Base-by-base conservation (phyloP, 1,140 invertebrate genomes). In the Triops longicaudatus region DNA sequence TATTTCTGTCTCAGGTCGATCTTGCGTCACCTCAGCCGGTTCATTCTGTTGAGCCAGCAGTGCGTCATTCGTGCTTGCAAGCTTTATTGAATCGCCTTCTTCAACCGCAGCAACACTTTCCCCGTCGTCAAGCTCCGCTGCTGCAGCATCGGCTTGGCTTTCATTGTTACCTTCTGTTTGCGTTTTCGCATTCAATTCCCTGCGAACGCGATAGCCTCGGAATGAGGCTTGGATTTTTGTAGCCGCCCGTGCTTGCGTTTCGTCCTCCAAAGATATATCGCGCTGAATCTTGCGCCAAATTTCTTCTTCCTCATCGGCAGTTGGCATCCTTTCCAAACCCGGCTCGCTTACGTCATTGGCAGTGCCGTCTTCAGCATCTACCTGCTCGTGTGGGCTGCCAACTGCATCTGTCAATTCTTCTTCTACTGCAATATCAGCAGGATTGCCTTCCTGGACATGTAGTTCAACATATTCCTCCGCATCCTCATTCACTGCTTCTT, bases 281-380 rank as follows among this genome's bases (percentile, higher is more conserved):
- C 72, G 63, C 42, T 77, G 76, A 5, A 77, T 44, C 14, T 77
- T 77, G 7, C 28, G 41, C 76, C 76, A 77, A 12, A 77, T 77
- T 11, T 77, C 76, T 77, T 77, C 76, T 43, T 77, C 76, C 41
- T 77, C 76, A 12, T 77, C 76, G 22, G 73, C 44, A 10, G 71
- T 42, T 63, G 50, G n/a, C 50, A 22, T 22, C 4, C 50, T 63
- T 63, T 63, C 50, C 50, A 63, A 17, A 12, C 14, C 50, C 50
- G 50, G 50, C 3, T 63, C 50, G n/a, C 50, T 17, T 63, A 63
- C n/a, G 4, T 63, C 50, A 22, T 17, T 6, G 10, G 10, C 50
- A 6, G 22, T 63, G 10, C 22, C 50, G 22, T 63, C 22, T 22
- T n/a, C 3, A 3, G 14, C 50, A 9, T 63, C 50, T 14, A 22